Conservation (phyloP, 2,113 vertebrate genomes). For the Chamaetylas fuelleborni region DNA sequence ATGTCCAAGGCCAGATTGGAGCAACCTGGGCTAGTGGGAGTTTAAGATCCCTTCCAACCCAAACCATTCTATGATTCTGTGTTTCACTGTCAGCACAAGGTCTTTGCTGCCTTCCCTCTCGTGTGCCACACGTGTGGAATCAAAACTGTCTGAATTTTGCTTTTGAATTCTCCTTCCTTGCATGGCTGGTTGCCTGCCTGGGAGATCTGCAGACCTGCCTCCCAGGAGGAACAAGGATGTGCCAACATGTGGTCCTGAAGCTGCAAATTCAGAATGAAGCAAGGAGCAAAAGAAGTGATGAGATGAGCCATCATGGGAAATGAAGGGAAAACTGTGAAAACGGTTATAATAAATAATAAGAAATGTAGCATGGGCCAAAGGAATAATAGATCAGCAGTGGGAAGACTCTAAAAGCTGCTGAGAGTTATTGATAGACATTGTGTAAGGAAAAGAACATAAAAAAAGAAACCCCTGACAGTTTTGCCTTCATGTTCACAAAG, state of each 20-base stretch:
- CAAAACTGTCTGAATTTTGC: not conserved
- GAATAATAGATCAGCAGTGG: conserved; percentile 35
- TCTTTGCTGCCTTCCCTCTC: not conserved
- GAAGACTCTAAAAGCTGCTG: conserved; percentile 39
- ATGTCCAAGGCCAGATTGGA: not conserved
- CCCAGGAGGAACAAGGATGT: not conserved
- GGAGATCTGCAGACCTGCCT: not conserved
- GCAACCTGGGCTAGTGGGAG: not conserved
- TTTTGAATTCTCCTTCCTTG: not conserved
- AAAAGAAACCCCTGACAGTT: not conserved
- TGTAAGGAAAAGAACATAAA: not conserved
- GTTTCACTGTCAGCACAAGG: not conserved
- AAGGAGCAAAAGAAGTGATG: not conserved
- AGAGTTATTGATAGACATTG: conserved; percentile 39
- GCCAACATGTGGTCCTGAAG: not conserved
- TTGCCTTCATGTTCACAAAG: conserved; percentile 17
- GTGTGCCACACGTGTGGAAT: rapidly evolving
- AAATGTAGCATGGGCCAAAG: conserved; percentile 35
- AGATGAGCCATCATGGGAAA: conserved; percentile 11
- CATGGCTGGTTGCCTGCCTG: not conserved
- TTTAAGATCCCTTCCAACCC: not conserved
- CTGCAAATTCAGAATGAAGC: not conserved
- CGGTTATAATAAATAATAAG: conserved; percentile 42
- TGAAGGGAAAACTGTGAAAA: conserved; percentile 17
- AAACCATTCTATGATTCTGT: not conserved